A percentile compares a stretch with the other conserved stretches of the same genome.
Conservation (phyloP, 2,113 vertebrate genomes). For the pig (Sus scrofa) region T2T-Sscrofa CM000820.6:17748001-17748500, state of each 20-base stretch:
- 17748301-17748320: neutral
- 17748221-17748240: slow-evolving; percentile 6
- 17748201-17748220: neutral
- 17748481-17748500: slow-evolving; percentile 46
- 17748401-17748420: neutral
- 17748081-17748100: neutral
- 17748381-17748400: neutral
- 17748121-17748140: neutral
- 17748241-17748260: neutral
- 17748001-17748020: neutral
- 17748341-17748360: neutral
- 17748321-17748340: neutral
- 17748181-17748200: neutral
- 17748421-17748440: neutral
- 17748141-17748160: neutral
- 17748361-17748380: neutral
- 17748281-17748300: neutral
- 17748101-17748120: neutral
- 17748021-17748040: neutral
- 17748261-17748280: slow-evolving; percentile 24
- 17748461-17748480: neutral
- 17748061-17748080: neutral
- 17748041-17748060: neutral
- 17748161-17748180: neutral
- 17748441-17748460: neutral